Evolutionary conservation across 2,888 invertebrate genomes (phyloP).

Genomic region (Agrilus cyanescens): DNA sequence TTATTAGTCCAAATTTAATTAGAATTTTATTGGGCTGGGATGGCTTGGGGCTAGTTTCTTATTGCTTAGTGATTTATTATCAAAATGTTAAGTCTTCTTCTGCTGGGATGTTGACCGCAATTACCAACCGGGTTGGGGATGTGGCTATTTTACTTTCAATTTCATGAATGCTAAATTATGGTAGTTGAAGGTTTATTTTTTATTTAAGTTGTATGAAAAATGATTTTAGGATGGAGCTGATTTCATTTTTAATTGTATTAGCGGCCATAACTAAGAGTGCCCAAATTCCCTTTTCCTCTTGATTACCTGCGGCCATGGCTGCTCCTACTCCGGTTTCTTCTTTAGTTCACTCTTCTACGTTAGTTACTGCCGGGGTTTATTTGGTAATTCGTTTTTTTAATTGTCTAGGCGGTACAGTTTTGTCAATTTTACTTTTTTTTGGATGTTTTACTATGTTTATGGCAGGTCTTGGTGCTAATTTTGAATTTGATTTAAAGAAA

Average conservation of each 20-base stretch:
- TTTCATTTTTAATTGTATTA: slow-evolving; percentile 37
- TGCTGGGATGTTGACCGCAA: slow-evolving; percentile 58
- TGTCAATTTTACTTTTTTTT: slow-evolving; percentile 45
- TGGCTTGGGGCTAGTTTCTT: slow-evolving; percentile 60
- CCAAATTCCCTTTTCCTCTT: slow-evolving; percentile 70
- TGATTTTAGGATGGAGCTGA: slow-evolving; percentile 36
- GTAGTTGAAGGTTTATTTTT: slow-evolving; percentile 28
- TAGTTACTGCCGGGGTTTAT: slow-evolving; percentile 66
- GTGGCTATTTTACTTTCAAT: slow-evolving; percentile 47
- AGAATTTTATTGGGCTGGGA: slow-evolving; percentile 62
- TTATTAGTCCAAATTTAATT: slow-evolving; percentile 57
- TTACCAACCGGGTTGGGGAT: slow-evolving; percentile 66
- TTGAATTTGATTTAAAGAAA: slow-evolving; percentile 62
- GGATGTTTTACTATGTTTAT: slow-evolving; percentile 49
- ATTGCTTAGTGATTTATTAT: slow-evolving; percentile 62
- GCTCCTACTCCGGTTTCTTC: slow-evolving; percentile 60
- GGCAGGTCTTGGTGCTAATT: slow-evolving; percentile 46
- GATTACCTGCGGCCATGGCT: slow-evolving; percentile 62
- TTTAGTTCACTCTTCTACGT: slow-evolving; percentile 66
- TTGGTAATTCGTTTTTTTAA: slow-evolving; percentile 57
- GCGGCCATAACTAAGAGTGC: slow-evolving; percentile 66
- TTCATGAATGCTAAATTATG: slow-evolving; percentile 27
- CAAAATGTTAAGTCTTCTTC: slow-evolving; percentile 55
- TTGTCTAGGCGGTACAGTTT: slow-evolving; percentile 36
- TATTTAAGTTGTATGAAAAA: slow-evolving; percentile 36